A percentile compares a stretch with the other conserved stretches of the same genome.
phyloP scores from a whole-genome alignment of 2,888 invertebrate species.

The Rotaria macrura region DNA sequence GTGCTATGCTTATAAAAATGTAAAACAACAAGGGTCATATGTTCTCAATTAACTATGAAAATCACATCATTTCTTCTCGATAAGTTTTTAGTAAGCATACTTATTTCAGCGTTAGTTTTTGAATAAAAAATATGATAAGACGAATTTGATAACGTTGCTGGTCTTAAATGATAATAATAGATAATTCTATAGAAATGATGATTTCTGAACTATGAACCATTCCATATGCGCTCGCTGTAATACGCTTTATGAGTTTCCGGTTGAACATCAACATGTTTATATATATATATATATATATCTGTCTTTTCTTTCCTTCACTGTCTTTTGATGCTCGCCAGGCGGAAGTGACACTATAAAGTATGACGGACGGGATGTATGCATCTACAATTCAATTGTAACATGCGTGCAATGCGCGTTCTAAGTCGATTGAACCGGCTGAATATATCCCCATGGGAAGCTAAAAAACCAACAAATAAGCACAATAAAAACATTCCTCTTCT shows the following conservation, averaged over 20 bases:
- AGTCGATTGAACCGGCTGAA: not conserved
- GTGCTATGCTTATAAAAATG: not conserved
- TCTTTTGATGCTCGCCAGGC: not conserved
- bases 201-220: not conserved
- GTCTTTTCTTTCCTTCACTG: not conserved
- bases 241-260: not conserved
- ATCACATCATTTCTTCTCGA: not conserved
- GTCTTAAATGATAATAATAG: not conserved
- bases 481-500: not conserved
- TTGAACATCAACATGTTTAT: not conserved
- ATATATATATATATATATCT: not conserved
- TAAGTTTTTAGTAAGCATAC: not conserved
- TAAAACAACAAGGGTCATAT: not conserved
- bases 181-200: not conserved
- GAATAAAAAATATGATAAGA: not conserved
- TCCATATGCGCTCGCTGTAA: not conserved
- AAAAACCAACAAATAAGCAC: not conserved
- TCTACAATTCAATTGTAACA: not conserved
- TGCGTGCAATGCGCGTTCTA: not conserved
- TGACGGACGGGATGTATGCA: not conserved
- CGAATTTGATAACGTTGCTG: not conserved
- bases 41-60: not conserved
- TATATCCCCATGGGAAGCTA: not conserved
- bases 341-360: not conserved
- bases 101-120: not conserved